Conservation (phyloP, 2,797 vertebrate species). For the Pipistrellus pipistrellus region DNA sequence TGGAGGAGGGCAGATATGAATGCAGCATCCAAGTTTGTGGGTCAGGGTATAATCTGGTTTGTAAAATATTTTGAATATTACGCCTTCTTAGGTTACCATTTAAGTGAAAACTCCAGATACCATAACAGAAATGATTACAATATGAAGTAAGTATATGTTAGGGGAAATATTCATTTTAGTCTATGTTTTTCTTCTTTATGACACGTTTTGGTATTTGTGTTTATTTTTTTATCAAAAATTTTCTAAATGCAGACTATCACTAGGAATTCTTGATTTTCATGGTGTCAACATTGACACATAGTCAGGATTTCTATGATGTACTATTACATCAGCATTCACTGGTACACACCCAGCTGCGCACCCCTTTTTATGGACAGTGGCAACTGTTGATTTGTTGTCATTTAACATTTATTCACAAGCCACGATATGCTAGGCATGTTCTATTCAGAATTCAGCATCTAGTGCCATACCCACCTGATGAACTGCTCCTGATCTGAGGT, state of each 20-base stretch:
- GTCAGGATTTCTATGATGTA: background rate
- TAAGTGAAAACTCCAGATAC: background rate
- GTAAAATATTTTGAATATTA: background rate
- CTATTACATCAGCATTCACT: background rate
- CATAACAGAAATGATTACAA: background rate
- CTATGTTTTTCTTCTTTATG: slow-evolving; percentile 6
- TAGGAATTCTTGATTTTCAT: background rate
- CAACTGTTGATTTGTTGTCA: slow-evolving; percentile 44
- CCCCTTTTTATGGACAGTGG: background rate
- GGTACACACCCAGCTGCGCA: background rate
- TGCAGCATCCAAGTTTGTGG: background rate
- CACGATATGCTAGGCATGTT: slow-evolving; percentile 20
- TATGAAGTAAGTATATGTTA: background rate
- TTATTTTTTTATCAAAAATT: slow-evolving; percentile 12
- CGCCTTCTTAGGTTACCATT: background rate
- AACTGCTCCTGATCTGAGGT: slow-evolving; percentile 48
- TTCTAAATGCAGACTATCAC: background rate
- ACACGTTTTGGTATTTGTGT: background rate
- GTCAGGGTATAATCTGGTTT: background rate
- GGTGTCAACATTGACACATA: background rate
- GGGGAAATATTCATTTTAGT: slow-evolving; percentile 16
- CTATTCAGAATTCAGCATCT: slow-evolving; percentile 65
- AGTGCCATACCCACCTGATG: slow-evolving; percentile 40
- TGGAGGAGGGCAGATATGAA: background rate
- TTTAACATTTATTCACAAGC: slow-evolving; percentile 70